Base-by-base conservation (phyloP, 2,113 vertebrate species). In the Suncus etruscus region DNA sequence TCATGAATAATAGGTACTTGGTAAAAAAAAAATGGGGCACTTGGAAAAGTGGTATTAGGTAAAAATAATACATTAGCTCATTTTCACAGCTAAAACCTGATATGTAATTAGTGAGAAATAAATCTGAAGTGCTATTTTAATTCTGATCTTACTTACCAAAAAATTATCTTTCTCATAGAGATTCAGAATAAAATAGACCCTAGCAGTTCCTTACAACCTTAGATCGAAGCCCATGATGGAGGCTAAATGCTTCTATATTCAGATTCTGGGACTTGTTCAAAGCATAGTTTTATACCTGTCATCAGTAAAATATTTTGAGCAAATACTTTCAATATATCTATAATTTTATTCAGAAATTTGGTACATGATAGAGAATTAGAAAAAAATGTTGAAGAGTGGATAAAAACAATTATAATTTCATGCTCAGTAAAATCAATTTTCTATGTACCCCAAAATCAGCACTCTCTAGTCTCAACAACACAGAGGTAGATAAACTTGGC, bases 301-400 rank as follows among this genome's bases (percentile, higher is more conserved):
- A 3, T 12, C 27, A 54, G n/a, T 69, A 61, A 94, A 94, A 75
- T 84, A 48, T 31, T 82, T 76, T 78, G 32, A 82, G 15, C 1
- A 25, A 12, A 27, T 0, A 25, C 6, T 69, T 85, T 7, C 6
- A 48, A 48, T 79, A 27, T 14, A 51, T 84, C 24, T 61, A 45
- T 11, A 78, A 63, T 22, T 48, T 11, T 4, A 68, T 3, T 83
- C 68, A 74, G 65, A 89, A 87, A 45, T 87, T 24, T 83, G 39
- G 63, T 63, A n/a, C 7, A 68, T 65, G 32, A 50, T 27, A 87
- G 70, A 78, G 27, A 27, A 79, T 85, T 85, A 89, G 39, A 51
- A 83, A 87, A 92, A 82, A 32, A 86, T 81, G 85, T 79, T 4
- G 82, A 82, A 47, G 39, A 82, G 51, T 83, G 18, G 54, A 61